Conservation (phyloP, 2,888 invertebrate species). For the Leucophenga montana region DNA sequence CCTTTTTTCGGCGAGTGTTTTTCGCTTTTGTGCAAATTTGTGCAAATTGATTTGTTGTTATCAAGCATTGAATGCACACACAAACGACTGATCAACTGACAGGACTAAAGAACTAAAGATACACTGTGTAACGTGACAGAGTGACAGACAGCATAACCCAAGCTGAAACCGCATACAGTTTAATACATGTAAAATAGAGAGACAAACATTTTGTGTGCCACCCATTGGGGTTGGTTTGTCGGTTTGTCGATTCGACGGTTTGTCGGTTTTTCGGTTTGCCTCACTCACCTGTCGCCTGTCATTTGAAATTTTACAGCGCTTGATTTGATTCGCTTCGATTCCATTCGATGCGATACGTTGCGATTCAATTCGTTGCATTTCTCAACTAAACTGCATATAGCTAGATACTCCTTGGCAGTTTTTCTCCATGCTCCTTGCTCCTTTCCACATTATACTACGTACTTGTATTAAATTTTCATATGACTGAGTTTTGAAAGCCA, state of each 20-base stretch:
- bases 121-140: constrained; percentile 13
- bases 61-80: constrained; percentile 35
- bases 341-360: not conserved
- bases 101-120: not conserved
- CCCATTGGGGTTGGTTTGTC: not conserved
- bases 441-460: not conserved
- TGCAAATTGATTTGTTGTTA: constrained; percentile 67
- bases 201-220: not conserved
- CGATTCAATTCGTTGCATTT: not conserved
- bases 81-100: constrained; percentile 33
- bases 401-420: not conserved
- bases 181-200: not conserved
- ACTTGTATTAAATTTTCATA: constrained; percentile 50
- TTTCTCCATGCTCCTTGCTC: not conserved
- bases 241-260: too few species aligned
- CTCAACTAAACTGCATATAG: not conserved
- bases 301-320: constrained; percentile 12
- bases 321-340: constrained; percentile 9
- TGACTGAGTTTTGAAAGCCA: constrained; percentile 64
- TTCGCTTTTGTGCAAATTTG: constrained; percentile 58
- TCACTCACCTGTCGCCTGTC: not conserved
- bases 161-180: not conserved
- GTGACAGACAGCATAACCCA: not conserved
- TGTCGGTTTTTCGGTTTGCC: not conserved
- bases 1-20: constrained; percentile 25